Conservation (phyloP, 2,113 vertebrate species). For the Rhegmatorhina hoffmannsi region DNA sequence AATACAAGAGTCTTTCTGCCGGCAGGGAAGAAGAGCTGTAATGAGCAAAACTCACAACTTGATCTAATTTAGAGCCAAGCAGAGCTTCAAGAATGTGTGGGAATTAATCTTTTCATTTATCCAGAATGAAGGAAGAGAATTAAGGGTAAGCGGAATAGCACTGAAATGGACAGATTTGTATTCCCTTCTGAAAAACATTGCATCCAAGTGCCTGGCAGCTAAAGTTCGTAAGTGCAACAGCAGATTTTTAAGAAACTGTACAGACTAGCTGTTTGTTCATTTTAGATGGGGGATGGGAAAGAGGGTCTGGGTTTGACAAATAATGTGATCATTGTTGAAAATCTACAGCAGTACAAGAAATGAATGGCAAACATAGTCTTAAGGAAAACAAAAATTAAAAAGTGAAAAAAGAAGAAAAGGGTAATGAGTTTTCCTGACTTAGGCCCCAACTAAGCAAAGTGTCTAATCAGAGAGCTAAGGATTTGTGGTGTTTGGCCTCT, state of each 20-base stretch:
- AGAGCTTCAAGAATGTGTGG: slow-evolving; percentile 46
- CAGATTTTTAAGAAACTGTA: slow-evolving; percentile 32
- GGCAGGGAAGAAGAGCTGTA: slow-evolving; percentile 43
- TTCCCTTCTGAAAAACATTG: slow-evolving; percentile 56
- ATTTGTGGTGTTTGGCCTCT: slow-evolving; percentile 1
- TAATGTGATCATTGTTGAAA: slow-evolving; percentile 62
- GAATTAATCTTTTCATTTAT: slow-evolving; percentile 72
- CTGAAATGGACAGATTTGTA: slow-evolving; percentile 56
- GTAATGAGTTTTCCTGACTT: slow-evolving; percentile 38
- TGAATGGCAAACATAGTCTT: neutral
- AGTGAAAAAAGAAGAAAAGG: neutral
- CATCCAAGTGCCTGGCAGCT: slow-evolving; percentile 42
- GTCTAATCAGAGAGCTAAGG: neutral
- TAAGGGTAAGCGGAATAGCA: slow-evolving; percentile 53
- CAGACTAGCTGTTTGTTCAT: slow-evolving; percentile 21
- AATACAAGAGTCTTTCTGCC: slow-evolving; percentile 38
- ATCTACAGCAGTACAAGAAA: slow-evolving; percentile 5
- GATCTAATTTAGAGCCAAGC: slow-evolving; percentile 63
- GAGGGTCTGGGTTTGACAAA: slow-evolving; percentile 4
- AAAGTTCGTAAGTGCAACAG: slow-evolving; percentile 57
- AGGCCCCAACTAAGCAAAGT: neutral
- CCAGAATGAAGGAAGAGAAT: slow-evolving; percentile 66
- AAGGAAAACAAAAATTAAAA: neutral
- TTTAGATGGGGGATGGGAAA: neutral
- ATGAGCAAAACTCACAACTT: slow-evolving; percentile 60